Conservation (phyloP, 2,888 invertebrate species). For the Pardosa pseudoannulata region DNA sequence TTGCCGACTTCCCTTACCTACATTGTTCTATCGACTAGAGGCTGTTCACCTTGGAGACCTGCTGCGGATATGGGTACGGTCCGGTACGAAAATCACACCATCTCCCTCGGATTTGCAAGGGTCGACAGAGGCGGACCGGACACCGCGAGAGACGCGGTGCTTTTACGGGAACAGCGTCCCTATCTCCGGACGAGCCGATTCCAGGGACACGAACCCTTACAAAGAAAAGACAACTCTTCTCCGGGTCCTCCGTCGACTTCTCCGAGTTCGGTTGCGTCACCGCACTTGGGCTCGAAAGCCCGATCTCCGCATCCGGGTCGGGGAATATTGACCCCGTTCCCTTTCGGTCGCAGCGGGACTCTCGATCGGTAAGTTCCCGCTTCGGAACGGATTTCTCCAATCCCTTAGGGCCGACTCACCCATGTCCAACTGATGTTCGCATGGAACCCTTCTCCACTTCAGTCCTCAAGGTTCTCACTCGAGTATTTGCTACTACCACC, state of each 20-base stretch:
- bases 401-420: too few relatives aligned
- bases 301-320: constrained; percentile 76
- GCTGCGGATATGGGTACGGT: constrained; percentile 82
- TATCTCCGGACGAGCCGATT: constrained; percentile 78
- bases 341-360: too few relatives aligned
- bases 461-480: too few relatives aligned
- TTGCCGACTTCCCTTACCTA: constrained; percentile 85
- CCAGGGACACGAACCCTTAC: constrained; percentile 78
- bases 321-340: too few relatives aligned
- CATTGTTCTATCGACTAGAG: constrained; percentile 84
- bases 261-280: constrained; percentile 78
- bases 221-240: constrained; percentile 79
- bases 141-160: constrained; percentile 78
- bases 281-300: constrained; percentile 73
- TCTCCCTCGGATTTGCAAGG: constrained; percentile 32
- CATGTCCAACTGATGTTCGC: too few relatives aligned
- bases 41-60: constrained; percentile 86
- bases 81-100: constrained; percentile 62
- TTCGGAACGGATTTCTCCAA: too few relatives aligned
- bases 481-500: too few relatives aligned
- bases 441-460: too few relatives aligned
- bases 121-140: constrained; percentile 74
- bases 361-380: too few relatives aligned
- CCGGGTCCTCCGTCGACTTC: constrained; percentile 77
- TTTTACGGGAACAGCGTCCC: constrained; percentile 77